Evolutionary conservation across 2,888 invertebrate genomes (phyloP).

Genomic region (Helleia helle): DNA sequence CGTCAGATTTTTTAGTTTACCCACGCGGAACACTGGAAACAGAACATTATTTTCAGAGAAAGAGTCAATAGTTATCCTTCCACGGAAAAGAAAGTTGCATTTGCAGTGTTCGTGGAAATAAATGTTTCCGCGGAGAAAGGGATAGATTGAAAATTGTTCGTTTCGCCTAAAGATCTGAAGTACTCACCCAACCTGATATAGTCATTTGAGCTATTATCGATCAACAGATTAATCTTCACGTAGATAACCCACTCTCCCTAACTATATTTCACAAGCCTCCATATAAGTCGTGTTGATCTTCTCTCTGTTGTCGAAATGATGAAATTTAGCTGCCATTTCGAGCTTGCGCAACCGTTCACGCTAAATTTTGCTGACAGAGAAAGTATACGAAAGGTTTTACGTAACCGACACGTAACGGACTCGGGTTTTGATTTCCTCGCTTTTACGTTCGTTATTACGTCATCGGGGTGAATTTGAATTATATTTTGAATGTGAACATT

Average conservation of each 20-base stretch:
- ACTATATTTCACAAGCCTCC: conserved; percentile 42
- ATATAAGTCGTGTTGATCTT: conserved; percentile 56
- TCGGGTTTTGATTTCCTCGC: conserved; percentile 71
- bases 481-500: neutral
- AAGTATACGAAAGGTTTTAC: conserved; percentile 72
- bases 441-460: conserved; percentile 67
- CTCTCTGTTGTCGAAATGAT: conserved; percentile 60
- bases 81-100: no score
- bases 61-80: no score
- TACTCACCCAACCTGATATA: no score
- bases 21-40: no score
- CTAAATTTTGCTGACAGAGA: conserved; percentile 74
- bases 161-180: no score
- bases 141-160: no score
- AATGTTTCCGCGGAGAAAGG: no score
- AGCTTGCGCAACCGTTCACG: conserved; percentile 58
- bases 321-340: conserved; percentile 72
- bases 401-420: conserved; percentile 64
- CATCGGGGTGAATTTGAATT: conserved; percentile 28
- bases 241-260: conserved; percentile 9
- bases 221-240: neutral
- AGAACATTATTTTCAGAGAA: no score
- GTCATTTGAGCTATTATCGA: no score
- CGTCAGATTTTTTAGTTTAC: no score
- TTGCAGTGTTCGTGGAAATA: no score